Percentiles rank a stretch among this genome's conserved stretches.
phyloP scores from a whole-genome alignment of 1,140 invertebrate species.

The Lucilia cuprina region DNA sequence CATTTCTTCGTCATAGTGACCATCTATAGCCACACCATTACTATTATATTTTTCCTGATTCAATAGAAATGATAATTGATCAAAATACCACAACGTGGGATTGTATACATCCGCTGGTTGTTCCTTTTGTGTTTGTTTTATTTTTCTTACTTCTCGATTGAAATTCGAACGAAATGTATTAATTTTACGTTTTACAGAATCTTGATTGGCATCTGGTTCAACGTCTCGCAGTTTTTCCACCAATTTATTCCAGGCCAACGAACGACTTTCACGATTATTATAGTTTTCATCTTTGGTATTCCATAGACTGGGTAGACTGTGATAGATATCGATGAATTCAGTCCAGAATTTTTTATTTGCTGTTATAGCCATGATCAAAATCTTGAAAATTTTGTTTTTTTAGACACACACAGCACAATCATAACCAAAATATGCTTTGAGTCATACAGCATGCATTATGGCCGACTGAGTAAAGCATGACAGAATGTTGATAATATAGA shows the following conservation, averaged over 20 bases:
- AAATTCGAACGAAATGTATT: constrained; percentile 4
- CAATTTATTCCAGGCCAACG: not conserved
- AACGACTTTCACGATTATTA: not conserved
- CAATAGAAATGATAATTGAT: not conserved
- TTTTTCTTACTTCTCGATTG: not conserved
- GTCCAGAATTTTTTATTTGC: constrained; percentile 11
- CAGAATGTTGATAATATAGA: not conserved
- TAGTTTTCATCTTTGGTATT: constrained; percentile 8
- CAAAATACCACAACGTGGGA: not conserved
- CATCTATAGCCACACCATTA: not conserved
- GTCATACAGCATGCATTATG: constrained; percentile 10
- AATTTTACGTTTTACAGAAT: constrained; percentile 8
- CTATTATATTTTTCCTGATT: not conserved
- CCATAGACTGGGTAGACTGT: not conserved
- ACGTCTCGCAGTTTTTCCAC: not conserved
- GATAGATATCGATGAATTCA: not conserved
- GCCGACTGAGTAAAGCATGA: not conserved
- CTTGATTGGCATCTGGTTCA: constrained; percentile 10
- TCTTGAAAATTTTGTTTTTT: not conserved
- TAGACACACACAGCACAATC: not conserved
- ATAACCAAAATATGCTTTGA: constrained; percentile 7
- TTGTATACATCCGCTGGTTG: not conserved
- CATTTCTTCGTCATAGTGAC: not conserved
- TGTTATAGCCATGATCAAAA: constrained; percentile 4
- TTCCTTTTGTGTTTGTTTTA: not conserved